A percentile compares a stretch with the other conserved stretches of the same genome.
These are phyloP conservation scores for Arion vulgaris DNA, from an alignment of 1,140 invertebrate species.

Conservation along the genomic window DNA sequence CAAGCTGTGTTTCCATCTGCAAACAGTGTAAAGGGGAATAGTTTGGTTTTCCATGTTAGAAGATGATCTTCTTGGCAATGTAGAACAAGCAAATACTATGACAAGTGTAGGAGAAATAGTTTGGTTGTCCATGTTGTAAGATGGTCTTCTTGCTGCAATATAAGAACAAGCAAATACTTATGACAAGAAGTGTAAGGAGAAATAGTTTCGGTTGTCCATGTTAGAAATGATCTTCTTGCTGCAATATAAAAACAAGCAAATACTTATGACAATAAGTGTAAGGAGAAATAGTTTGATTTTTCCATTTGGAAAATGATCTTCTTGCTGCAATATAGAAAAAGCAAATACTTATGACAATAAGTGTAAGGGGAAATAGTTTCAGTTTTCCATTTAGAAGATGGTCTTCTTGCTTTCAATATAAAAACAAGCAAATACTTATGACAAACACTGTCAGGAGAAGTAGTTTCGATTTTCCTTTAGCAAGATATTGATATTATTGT, in stretches of 20 bases:
- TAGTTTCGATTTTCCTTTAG: no score
- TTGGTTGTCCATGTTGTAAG: slow-evolving; percentile 79
- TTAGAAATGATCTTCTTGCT: slow-evolving; percentile 82
- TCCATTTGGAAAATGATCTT: no score
- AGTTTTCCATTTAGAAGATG: slow-evolving; percentile 81
- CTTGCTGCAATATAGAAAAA: no score
- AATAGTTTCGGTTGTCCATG: slow-evolving; percentile 81
- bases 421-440: no score
- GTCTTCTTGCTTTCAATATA: slow-evolving; percentile 76
- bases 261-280: no score
- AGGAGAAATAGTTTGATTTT: no score
- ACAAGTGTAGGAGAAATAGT: slow-evolving; percentile 80
- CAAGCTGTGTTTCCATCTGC: slow-evolving; percentile 82
- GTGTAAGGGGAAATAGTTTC: slow-evolving; percentile 82
- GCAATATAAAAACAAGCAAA: no score
- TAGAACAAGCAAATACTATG: not conserved
- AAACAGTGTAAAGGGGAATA: slow-evolving; percentile 82
- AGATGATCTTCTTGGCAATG: slow-evolving; percentile 80
- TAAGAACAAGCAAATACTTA: not conserved
- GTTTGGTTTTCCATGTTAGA: slow-evolving; percentile 80
- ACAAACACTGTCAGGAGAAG: no score
- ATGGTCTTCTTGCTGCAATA: slow-evolving; percentile 79
- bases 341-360: no score
- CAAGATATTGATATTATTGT: no score
- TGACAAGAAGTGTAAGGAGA: slow-evolving; percentile 74